Percentiles rank a stretch among this genome's conserved stretches.
phyloP scores from a whole-genome alignment of 1,140 invertebrate genomes.

The Camponotus floridanus region DNA sequence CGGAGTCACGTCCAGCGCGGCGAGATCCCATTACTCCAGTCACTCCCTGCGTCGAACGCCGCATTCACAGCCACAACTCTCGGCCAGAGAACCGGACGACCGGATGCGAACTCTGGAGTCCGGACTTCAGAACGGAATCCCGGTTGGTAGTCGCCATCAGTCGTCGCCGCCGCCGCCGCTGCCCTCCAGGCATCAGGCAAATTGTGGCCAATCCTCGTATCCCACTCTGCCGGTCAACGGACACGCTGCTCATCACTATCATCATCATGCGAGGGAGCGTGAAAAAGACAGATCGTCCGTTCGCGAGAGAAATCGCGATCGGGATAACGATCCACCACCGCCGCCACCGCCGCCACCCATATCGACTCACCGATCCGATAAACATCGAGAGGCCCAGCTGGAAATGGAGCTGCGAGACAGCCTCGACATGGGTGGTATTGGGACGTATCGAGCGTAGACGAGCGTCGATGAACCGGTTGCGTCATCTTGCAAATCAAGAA shows the following conservation, averaged over 20 bases:
- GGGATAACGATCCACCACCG: conserved; percentile 48
- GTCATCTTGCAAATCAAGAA: not conserved
- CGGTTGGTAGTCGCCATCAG: conserved; percentile 60
- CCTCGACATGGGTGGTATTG: conserved; percentile 70
- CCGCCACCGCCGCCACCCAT: conserved; percentile 33
- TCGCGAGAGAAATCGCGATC: conserved; percentile 69
- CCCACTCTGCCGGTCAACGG: conserved; percentile 81
- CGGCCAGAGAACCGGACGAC: conserved; percentile 56
- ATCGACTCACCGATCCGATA: conserved; percentile 67
- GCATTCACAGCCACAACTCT: conserved; percentile 66
- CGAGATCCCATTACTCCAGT: conserved; percentile 69
- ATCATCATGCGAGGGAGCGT: conserved; percentile 72
- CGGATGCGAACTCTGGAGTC: conserved; percentile 64
- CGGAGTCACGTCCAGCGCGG: conserved; percentile 41
- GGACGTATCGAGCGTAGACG: conserved; percentile 76
- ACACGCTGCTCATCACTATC: conserved; percentile 78
- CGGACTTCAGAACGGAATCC: conserved; percentile 70
- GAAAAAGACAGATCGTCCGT: conserved; percentile 68
- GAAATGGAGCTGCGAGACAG: conserved; percentile 76
- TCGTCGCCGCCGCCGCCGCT: conserved; percentile 72
- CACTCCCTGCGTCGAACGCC: conserved; percentile 74
- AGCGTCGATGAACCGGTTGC: not conserved
- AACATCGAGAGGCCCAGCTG: conserved; percentile 71
- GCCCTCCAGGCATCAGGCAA: conserved; percentile 75
- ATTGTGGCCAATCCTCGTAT: conserved; percentile 78